Conservation (phyloP, 2,888 invertebrate species). For the Entomobrya proxima region DNA sequence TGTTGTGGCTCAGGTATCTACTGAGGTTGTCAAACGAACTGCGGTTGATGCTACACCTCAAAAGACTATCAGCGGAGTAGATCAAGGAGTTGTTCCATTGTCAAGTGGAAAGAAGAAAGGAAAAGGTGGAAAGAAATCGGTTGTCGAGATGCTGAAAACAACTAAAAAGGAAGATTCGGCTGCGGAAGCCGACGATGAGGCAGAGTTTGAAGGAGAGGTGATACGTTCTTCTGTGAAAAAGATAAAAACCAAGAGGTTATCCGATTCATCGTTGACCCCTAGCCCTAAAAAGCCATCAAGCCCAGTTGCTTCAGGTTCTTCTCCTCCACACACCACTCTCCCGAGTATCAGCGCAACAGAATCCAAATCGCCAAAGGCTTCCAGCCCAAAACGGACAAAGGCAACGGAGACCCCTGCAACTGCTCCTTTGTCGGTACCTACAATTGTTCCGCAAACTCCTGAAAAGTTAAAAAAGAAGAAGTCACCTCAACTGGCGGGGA, state of each 20-base stretch:
- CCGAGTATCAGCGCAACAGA: constrained; percentile 37
- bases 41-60: constrained; percentile 11
- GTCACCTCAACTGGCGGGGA: not conserved
- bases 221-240: constrained; percentile 42
- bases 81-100: not conserved
- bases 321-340: not conserved
- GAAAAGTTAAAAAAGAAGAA: constrained; percentile 37
- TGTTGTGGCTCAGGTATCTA: constrained; percentile 50
- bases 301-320: not conserved
- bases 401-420: not conserved
- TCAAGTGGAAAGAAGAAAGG: constrained; percentile 18
- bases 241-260: constrained; percentile 58
- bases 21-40: constrained; percentile 51
- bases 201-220: constrained; percentile 59
- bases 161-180: constrained; percentile 57
- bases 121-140: constrained; percentile 36
- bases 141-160: constrained; percentile 43
- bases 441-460: not conserved
- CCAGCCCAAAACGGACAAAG: constrained; percentile 64
- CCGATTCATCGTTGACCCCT: constrained; percentile 34
- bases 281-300: constrained; percentile 52
- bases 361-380: constrained; percentile 56
- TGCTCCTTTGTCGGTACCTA: not conserved
- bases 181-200: constrained; percentile 70
- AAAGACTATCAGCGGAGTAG: not conserved